Evolutionary conservation across 2,113 vertebrate species (phyloP).

Genomic region (rabbit (Oryctolagus cuniculus)): mOryCun1.1 NC_091433.1:102565001-102565500

Average conservation of each 20-base stretch:
- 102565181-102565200: neutral
- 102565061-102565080: neutral
- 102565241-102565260: neutral
- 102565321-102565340: neutral
- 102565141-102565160: neutral
- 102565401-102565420: neutral
- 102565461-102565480: neutral
- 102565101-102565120: neutral
- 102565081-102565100: neutral
- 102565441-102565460: neutral
- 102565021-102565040: neutral
- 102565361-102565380: neutral
- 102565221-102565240: neutral
- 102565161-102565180: neutral
- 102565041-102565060: neutral
- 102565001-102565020: neutral
- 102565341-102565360: too few relatives aligned
- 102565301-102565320: neutral
- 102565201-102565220: neutral
- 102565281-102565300: neutral
- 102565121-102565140: neutral
- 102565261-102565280: neutral
- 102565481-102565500: neutral
- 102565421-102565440: neutral
- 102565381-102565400: neutral